Percentiles rank a stretch among this genome's conserved stretches.
phyloP scores from a whole-genome alignment of 2,797 vertebrate genomes.

The Limosa lapponica region DNA sequence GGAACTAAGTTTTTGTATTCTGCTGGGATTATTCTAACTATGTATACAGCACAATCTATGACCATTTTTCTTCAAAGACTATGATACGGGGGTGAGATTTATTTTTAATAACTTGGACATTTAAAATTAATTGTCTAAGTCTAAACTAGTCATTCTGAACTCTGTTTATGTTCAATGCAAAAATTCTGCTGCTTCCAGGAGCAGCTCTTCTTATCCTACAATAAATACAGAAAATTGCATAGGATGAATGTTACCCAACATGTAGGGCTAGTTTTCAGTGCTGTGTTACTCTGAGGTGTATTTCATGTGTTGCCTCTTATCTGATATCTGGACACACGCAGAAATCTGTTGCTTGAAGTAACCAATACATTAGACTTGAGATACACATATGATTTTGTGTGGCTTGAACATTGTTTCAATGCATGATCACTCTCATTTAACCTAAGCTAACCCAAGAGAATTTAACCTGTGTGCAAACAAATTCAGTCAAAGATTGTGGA shows the following conservation, averaged over 20 bases:
- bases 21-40: neutral
- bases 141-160: neutral
- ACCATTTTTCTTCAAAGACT: neutral
- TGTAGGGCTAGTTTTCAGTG: neutral
- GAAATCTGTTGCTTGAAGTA: neutral
- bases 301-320: neutral
- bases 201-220: neutral
- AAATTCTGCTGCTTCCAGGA: neutral
- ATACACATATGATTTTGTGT: neutral
- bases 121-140: neutral
- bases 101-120: neutral
- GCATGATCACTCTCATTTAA: neutral
- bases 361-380: neutral
- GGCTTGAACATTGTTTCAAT: neutral
- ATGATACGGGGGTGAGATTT: neutral
- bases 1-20: neutral
- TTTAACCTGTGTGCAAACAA: neutral
- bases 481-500: neutral
- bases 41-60: neutral
- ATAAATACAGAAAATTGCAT: neutral
- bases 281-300: neutral
- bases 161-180: neutral
- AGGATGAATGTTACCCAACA: neutral
- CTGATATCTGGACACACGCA: neutral
- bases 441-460: neutral